Evolutionary conservation across 1,140 invertebrate genomes (phyloP), one percentile per base, ranked within the genome.

Genomic region (Lepidurus arcticus): DNA sequence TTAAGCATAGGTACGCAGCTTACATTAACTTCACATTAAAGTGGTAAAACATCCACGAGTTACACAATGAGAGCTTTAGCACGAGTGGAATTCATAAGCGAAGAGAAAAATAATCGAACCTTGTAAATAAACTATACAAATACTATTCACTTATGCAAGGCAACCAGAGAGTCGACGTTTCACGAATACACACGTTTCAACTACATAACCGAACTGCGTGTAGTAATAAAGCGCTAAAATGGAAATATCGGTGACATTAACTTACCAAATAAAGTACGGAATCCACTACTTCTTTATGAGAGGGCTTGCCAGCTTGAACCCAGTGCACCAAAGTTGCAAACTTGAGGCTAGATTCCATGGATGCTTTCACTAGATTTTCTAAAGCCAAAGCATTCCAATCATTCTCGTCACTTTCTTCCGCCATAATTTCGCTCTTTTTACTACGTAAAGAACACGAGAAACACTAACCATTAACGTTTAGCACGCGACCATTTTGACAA

Each of bases 401-500:
- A 21, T 65, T 65, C 53, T 65, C 53, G 13, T 65, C 53, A 65
- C 53, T 65, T 65, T 65, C 53, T 65, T 65, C 53, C 53, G 53
- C 16, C 53, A 65, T 65, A 11, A 1, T 65, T 13, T 7, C 53
- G 13, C 53, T n/a, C 53, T 65, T 11, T 11, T 65, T 65, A n/a
- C 53, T 47, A 21, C 9, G 9, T n/a, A 65, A 65, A 9, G 53
- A 65, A 65, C 16, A 65, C 21, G 21, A 65, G 5, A 65, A 65
- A 13, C 16, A 65, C 53, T 65, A 65, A 16, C 53, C 53, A 21
- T 65, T 65, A 65, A 65, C 53, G 53, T 65, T 65, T 11, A 65
- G 13, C 53, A 65, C 53, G 53, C 53, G 53, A 65, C 53, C 53
- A 65, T 65, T 65, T 65, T 65, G 53, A 65, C 53, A 65, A 65